Evolutionary conservation across 2,113 vertebrate species (phyloP).

Genomic region (Heliornis fulica): DNA sequence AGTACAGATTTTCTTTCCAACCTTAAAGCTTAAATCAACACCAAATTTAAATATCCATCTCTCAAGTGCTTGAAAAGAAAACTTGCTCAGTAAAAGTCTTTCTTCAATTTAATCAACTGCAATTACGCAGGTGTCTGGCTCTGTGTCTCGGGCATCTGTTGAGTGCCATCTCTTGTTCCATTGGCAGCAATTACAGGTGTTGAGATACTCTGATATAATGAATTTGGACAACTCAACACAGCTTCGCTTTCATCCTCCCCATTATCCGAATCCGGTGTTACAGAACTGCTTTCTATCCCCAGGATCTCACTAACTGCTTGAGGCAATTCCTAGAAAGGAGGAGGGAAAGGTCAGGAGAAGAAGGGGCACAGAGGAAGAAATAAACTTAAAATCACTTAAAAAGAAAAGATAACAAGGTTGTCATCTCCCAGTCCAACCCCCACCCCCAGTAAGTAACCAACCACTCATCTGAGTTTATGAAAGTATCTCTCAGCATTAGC

Average conservation of each 20-base stretch:
- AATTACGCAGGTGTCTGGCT: conserved; percentile 74
- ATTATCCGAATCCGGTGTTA: conserved; percentile 59
- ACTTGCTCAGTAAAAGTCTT: conserved; percentile 64
- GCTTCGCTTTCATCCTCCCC: conserved; percentile 72
- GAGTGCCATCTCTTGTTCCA: conserved; percentile 70
- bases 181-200: conserved; percentile 63
- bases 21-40: conserved; percentile 80
- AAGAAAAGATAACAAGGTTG: neutral
- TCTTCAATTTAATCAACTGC: conserved; percentile 29
- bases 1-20: conserved; percentile 79
- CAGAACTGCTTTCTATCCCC: conserved; percentile 75
- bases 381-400: neutral
- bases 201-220: conserved; percentile 44
- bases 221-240: neutral
- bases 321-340: conserved; percentile 81
- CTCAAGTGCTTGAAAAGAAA: conserved; percentile 69
- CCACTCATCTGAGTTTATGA: neutral
- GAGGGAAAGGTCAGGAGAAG: too few relatives aligned
- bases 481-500: neutral
- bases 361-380: too few relatives aligned
- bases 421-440: neutral
- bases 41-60: conserved; percentile 76
- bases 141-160: conserved; percentile 56
- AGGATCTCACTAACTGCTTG: conserved; percentile 83
- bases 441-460: neutral